Conservation (phyloP, 2,113 vertebrate species). For the Orycteropus afer region DNA sequence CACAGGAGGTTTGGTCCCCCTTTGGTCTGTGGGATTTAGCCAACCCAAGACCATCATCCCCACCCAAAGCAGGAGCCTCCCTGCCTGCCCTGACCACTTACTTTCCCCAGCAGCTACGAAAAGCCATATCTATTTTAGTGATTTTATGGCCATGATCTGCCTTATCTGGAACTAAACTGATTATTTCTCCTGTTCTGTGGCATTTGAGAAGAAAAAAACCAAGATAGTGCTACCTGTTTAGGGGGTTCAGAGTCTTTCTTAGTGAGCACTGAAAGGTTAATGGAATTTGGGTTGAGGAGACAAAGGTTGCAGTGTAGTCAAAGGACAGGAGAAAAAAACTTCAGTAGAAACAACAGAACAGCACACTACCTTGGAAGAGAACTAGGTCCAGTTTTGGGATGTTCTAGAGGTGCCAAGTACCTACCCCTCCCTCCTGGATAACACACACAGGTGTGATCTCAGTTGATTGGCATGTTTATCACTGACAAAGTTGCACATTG, state of each 20-base stretch:
- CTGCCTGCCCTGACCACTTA: slow-evolving; percentile 66
- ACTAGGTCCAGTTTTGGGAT: background rate
- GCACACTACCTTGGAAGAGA: background rate
- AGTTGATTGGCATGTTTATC: background rate
- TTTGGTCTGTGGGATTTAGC: background rate
- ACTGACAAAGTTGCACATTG: background rate
- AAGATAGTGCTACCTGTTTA: slow-evolving; percentile 74
- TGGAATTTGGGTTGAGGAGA: slow-evolving; percentile 77
- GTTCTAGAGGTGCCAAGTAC: slow-evolving; percentile 58
- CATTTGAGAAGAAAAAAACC: slow-evolving; percentile 73
- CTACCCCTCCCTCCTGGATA: slow-evolving; percentile 59
- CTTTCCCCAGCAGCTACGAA: slow-evolving; percentile 83
- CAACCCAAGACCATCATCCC: background rate
- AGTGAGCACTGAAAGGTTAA: slow-evolving; percentile 76
- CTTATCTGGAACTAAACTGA: slow-evolving; percentile 87
- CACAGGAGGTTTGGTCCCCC: slow-evolving; percentile 7
- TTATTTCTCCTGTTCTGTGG: slow-evolving; percentile 82
- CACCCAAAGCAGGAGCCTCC: slow-evolving; percentile 36
- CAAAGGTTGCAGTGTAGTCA: slow-evolving; percentile 75
- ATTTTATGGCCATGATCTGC: slow-evolving; percentile 84
- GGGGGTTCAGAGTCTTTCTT: slow-evolving; percentile 77
- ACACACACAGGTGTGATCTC: background rate
- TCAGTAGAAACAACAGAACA: slow-evolving; percentile 71
- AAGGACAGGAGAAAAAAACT: slow-evolving; percentile 68
- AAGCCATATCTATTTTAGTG: slow-evolving; percentile 80